Percentiles rank a stretch among this genome's conserved stretches.
Conservation (phyloP, 2,888 invertebrate species). For the Oscheius sp. region DNA sequence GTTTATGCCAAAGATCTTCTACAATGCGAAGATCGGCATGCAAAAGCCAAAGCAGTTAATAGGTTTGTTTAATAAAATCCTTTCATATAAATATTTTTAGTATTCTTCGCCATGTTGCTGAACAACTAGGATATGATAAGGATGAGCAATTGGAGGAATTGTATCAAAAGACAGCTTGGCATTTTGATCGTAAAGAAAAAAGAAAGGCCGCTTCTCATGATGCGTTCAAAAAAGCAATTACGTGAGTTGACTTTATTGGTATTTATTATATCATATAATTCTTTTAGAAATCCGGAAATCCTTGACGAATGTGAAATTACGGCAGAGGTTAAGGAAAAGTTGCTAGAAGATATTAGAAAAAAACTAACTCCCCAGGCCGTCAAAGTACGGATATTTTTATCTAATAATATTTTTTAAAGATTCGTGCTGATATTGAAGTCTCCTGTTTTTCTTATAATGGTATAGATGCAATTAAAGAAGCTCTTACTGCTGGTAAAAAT, state of each 20-base stretch:
- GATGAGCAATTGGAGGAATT: conserved; percentile 85
- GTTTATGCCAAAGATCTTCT: conserved; percentile 97
- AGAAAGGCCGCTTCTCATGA: conserved; percentile 95
- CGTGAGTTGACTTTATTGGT: conserved; percentile 76
- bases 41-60: conserved; percentile 76
- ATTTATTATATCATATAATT: neutral
- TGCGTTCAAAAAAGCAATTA: conserved; percentile 95
- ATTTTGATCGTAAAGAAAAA: conserved; percentile 95
- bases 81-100: conserved; percentile 81
- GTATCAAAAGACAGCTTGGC: conserved; percentile 84
- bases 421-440: conserved; percentile 83
- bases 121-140: conserved; percentile 86
- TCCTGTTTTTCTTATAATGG: conserved; percentile 97
- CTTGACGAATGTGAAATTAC: conserved; percentile 94
- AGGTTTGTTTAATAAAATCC: conserved; percentile 21
- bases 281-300: conserved; percentile 86
- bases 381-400: conserved; percentile 70
- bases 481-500: conserved; percentile 87
- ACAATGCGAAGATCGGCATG: conserved; percentile 96
- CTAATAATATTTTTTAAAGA: conserved; percentile 74
- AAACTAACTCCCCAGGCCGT: conserved; percentile 96
- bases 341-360: conserved; percentile 91
- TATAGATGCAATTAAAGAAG: conserved; percentile 93
- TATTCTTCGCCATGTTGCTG: conserved; percentile 94
- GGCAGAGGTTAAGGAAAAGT: conserved; percentile 87